Base-by-base conservation (phyloP, 2,888 invertebrate species). In the Dinocampus coccinellae region DNA sequence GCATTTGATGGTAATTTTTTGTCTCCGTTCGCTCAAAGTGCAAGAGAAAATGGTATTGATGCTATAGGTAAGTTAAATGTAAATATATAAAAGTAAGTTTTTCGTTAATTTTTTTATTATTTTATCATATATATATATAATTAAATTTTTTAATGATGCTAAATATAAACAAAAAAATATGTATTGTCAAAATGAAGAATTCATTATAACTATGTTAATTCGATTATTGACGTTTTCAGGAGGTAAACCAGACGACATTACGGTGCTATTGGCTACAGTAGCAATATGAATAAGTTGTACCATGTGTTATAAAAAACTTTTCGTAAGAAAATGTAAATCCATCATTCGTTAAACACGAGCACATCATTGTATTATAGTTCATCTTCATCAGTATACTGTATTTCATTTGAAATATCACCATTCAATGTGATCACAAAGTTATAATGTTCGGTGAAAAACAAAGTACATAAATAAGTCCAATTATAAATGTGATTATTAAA, bases 241-340 rank as follows among this genome's bases (percentile, higher is more conserved):
- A 87, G 98, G 99, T 72, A 99, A 99, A 89, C 98, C 98, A 75
- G 99, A 99, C 88, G 99, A 99, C 90, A 98, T 99, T 89, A 98
- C 98, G 85, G 97, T 98, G 88, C 92, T 99, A 85, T 92, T 98
- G 82, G 97, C 98, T 81, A 95, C 97, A 80, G 97, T 98, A 89
- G 94, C 95, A 73, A 87, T 89, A 79, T 89, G 85, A 87, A 79
- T 71, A 74, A 70, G 29, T 70, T 52, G 36, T 61, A 72, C 29
- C 64, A 42, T 78, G 70, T 62, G 68, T 71, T 58, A 69, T 66
- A 77, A 72, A 72, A 39, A 22, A 47, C 55, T 67, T 62, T 64
- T 34, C 66, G 42, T 53, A 24, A n/a, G n/a, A n/a, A n/a, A n/a
- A n/a, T n/a, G n/a, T n/a, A n/a, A n/a, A n/a, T 47, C 63, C 34